Evolutionary conservation across 2,888 invertebrate species (phyloP).

Genomic region (Synergus laeviventris): DNA sequence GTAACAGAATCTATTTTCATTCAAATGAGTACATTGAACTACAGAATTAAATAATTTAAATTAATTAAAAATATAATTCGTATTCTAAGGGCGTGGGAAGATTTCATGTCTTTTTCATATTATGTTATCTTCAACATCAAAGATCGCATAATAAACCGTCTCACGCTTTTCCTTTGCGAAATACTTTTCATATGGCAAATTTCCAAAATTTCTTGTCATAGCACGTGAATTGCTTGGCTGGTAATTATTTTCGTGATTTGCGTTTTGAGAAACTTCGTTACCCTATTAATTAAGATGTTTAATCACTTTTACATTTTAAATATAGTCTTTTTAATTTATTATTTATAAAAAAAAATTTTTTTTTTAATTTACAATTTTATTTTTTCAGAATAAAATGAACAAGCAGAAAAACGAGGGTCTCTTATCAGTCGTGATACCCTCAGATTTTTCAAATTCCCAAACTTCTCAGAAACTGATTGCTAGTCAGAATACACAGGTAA

Average conservation of each 20-base stretch:
- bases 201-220: neutral
- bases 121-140: neutral
- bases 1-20: neutral
- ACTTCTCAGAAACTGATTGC: constrained; percentile 47
- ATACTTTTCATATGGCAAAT: constrained; percentile 9
- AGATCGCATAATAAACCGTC: neutral
- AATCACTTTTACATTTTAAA: neutral
- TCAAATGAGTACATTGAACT: neutral
- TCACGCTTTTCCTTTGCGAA: neutral
- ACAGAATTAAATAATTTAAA: neutral
- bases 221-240: constrained; percentile 2
- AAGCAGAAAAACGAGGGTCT: constrained; percentile 35
- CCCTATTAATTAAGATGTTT: neutral
- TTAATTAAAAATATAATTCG: neutral
- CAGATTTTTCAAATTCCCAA: constrained; percentile 40
- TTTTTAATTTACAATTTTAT: neutral
- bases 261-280: neutral
- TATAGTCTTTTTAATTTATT: neutral
- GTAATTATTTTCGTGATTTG: neutral
- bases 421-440: constrained; percentile 42
- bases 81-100: neutral
- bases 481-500: constrained; percentile 49
- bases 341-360: neutral
- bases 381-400: constrained; percentile 10
- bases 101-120: neutral